phyloP scores from a whole-genome alignment of 2,113 vertebrate genomes.

The Microcebus murinus region DNA sequence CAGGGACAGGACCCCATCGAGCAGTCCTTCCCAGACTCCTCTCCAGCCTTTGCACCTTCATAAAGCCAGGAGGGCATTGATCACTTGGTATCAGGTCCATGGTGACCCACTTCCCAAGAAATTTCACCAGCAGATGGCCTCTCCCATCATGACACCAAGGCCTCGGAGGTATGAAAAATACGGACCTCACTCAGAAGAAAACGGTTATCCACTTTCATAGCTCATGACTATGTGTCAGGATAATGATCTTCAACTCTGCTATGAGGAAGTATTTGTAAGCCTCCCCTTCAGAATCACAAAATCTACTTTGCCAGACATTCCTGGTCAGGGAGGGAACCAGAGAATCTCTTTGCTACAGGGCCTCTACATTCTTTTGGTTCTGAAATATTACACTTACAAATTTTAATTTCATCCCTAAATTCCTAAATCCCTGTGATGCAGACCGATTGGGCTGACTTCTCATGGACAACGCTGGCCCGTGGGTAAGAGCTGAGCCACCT shows the following conservation, averaged over 20 bases:
- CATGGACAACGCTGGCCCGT: background rate
- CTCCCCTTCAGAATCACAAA: conserved; percentile 76
- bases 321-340: conserved; percentile 81
- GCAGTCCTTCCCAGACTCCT: background rate
- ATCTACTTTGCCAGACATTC: conserved; percentile 83
- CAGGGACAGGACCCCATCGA: background rate
- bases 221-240: background rate
- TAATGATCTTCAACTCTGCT: conserved; percentile 69
- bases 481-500: background rate
- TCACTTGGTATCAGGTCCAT: background rate
- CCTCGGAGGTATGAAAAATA: conserved; percentile 13
- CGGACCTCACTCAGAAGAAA: background rate
- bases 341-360: conserved; percentile 67
- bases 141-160: background rate
- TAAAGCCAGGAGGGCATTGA: background rate
- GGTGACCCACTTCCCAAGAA: background rate
- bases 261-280: conserved; percentile 76
- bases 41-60: background rate
- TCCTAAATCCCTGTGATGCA: conserved; percentile 27
- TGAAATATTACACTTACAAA: conserved; percentile 70
- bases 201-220: background rate
- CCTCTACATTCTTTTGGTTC: conserved; percentile 75
- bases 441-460: background rate
- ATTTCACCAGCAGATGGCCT: background rate
- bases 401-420: conserved; percentile 75